Base-by-base conservation (phyloP, 2,797 vertebrate species). In the Lateolabrax maculatus region DNA sequence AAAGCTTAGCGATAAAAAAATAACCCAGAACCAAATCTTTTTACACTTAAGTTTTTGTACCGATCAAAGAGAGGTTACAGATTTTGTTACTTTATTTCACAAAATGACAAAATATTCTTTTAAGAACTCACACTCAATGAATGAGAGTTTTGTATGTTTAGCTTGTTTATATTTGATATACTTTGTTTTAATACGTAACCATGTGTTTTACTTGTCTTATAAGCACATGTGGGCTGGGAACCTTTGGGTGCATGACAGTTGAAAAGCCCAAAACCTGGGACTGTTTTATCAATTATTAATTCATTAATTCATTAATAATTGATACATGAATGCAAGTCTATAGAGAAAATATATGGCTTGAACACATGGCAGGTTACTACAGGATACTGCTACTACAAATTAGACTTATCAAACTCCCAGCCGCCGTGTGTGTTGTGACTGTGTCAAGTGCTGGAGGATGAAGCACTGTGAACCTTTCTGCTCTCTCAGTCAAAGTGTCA, bases 401-500 rank as follows among this genome's bases (percentile, higher is more conserved):
- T n/a, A 15, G 48, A 31, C 44, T 37, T 9, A 51, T 75, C 56
- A 41, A 52, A 73, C 60, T 29, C 36, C 13, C 21, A 21, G 34
- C 66, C 49, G 39, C 6, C 0, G 1, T 43, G n/a, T 67, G 48
- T 72, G 53, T 62, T 46, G 34, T 64, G 78, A 37, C 31, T 60
- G 51, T 44, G 57, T 41, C 5, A n/a, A 71, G 68, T 49, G 58
- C 64, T 77, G 34, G 65, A 57, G 60, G 65, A 56, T 52, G 60
- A 76, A 71, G 65, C 75, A 21, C 41, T 19, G 77, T 55, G 31
- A 79, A 63, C 74, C 64, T 75, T 34, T 71, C 31, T 58, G 71
- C 69, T 83, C 81, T 61, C 49, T 66, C 71, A 74, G 84, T 85
- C 78, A 79, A 44, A 84, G 86, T 57, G 84, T 71, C 76, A 85